These are phyloP conservation scores for Ornithoptera priamus DNA, from an alignment of 2,888 invertebrate genomes.

Conservation along the genomic window DNA sequence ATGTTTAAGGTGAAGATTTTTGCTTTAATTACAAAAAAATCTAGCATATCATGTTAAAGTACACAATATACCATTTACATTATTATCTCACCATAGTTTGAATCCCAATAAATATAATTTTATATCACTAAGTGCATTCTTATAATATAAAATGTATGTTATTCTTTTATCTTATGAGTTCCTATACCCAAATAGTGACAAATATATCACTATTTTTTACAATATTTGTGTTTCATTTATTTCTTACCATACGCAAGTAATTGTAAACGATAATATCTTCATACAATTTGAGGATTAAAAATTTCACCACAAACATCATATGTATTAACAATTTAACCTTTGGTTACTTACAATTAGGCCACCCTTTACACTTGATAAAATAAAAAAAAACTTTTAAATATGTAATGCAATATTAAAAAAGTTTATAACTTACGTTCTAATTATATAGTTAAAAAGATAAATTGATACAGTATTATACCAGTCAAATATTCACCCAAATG, in stretches of 20 bases:
- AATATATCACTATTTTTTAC: constrained; percentile 11
- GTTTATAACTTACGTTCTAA: constrained; percentile 27
- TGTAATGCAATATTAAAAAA: constrained; percentile 15
- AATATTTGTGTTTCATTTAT: not conserved
- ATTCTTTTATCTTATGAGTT: constrained; percentile 5
- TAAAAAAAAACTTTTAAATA: constrained; percentile 10
- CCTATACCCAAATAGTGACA: constrained; percentile 16
- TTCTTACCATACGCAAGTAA: constrained; percentile 2
- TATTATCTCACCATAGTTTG: constrained; percentile 2
- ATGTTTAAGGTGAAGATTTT: not conserved
- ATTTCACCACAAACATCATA: constrained; percentile 20
- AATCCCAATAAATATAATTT: constrained; percentile 15
- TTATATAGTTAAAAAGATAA: constrained; percentile 29
- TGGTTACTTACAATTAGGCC: constrained; percentile 28
- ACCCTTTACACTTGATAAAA: constrained; percentile 21
- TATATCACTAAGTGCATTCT: constrained; percentile 21
- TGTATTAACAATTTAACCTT: constrained; percentile 26
- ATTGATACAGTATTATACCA: constrained; percentile 35
- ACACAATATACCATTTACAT: not conserved
- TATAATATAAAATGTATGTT: constrained; percentile 9
- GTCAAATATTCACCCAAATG: constrained; percentile 57
- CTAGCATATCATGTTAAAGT: not conserved
- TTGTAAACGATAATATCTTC: constrained; percentile 5
- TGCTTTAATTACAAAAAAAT: not conserved
- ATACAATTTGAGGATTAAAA: constrained; percentile 1